These are phyloP conservation scores for Budorcas taxicolor DNA, from an alignment of 2,113 vertebrate species.

Conservation along the genomic window DNA sequence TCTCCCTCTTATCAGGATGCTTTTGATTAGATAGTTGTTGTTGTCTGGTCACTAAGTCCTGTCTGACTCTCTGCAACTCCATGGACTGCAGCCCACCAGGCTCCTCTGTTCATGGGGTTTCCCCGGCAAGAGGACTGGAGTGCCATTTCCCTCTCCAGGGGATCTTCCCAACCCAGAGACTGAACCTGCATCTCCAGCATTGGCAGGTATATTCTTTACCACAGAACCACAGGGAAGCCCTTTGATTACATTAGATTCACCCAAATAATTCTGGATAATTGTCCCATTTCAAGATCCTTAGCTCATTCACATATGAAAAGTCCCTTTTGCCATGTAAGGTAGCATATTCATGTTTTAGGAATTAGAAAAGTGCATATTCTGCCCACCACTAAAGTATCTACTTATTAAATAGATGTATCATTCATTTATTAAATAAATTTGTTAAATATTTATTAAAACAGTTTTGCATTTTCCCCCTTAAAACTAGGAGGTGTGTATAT, in stretches of 20 bases:
- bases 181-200: background rate
- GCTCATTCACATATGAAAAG: background rate
- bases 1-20: background rate
- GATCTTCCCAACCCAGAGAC: background rate
- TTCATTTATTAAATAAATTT: background rate
- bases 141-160: background rate
- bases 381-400: background rate
- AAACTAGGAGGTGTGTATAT: conserved; percentile 41
- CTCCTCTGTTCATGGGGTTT: background rate
- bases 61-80: background rate
- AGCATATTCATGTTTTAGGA: background rate
- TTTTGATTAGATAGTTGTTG: background rate
- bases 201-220: background rate
- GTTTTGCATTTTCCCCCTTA: conserved; percentile 51
- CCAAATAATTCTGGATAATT: background rate
- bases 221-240: background rate
- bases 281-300: background rate
- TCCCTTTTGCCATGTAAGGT: background rate
- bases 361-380: background rate
- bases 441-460: conserved; percentile 14
- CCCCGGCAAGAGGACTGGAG: background rate
- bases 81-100: background rate
- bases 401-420: background rate
- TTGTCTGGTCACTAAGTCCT: background rate
- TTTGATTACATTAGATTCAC: background rate